A percentile compares a stretch with the other conserved stretches of the same genome.
Evolutionary conservation across 2,797 vertebrate genomes (phyloP).

Genomic region (Gorsachius magnificus): DNA sequence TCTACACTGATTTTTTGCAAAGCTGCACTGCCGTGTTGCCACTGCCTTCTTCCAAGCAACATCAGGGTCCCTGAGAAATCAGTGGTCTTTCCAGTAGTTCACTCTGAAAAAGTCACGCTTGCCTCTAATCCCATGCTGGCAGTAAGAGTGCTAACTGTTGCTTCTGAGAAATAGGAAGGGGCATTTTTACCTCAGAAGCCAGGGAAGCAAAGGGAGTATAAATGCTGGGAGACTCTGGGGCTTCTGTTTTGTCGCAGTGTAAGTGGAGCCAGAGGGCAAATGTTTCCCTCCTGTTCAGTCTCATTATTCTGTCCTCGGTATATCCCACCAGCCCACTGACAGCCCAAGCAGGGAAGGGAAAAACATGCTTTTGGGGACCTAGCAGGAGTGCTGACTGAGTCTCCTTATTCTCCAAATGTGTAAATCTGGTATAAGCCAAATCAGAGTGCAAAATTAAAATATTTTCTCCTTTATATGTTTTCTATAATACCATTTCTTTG

Average conservation of each 20-base stretch:
- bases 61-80: background rate
- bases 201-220: background rate
- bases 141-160: background rate
- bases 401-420: background rate
- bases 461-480: constrained; percentile 35
- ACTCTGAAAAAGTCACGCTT: background rate
- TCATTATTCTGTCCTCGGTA: background rate
- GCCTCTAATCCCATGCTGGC: background rate
- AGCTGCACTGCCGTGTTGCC: background rate
- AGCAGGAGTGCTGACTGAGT: background rate
- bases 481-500: constrained; percentile 39
- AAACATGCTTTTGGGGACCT: background rate
- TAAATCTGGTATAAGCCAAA: constrained; percentile 51
- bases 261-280: background rate
- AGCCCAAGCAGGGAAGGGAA: background rate
- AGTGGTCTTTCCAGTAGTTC: background rate
- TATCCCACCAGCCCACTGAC: background rate
- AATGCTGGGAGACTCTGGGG: background rate
- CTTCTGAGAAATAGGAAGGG: background rate
- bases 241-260: background rate
- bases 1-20: background rate
- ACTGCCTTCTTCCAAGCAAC: background rate
- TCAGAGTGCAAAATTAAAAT: constrained; percentile 46
- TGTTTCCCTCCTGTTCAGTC: background rate
- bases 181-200: background rate